Base-by-base conservation (phyloP, 2,113 vertebrate genomes). In the Paratilapia polleni region DNA sequence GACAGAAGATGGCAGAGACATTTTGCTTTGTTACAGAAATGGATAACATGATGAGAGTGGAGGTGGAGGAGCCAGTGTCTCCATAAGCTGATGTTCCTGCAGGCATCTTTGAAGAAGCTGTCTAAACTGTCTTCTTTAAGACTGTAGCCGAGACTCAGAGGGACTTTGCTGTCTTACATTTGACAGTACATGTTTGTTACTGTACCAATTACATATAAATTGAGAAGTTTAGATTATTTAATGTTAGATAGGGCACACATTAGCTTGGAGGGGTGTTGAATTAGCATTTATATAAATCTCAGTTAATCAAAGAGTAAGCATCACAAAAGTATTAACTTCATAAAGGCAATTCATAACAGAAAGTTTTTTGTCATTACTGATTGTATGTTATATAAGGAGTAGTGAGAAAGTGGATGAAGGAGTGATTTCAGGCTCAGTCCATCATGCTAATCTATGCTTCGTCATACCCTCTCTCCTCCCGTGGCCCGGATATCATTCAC, bases 11-110 rank as follows among this genome's bases (percentile, higher is more conserved):
- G 70, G 83, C 82, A 36, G 78, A 56, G 34, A 86, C 70, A 73
- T 68, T 81, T 80, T 61, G 64, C 84, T 90, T 91, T 91, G 84
- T 88, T 87, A 73, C 47, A 78, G 77, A 87, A 92, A 90, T 80
- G 64, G 62, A 17, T 94, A 47, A 83, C 84, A 34, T 89, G 90
- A 90, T 86, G 81, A 90, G 88, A 78, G 80, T 73, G 89, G 81
- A 88, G 85, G 88, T 83, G 88, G 87, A 87, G 77, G 80, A 91
- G 84, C 36, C 20, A 58, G 13, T 54, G 24, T 78, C 80, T 84
- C 80, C 26, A 82, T 83, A 84, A 86, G 89, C 79, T 87, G 83
- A 89, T 87, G 85, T 86, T 89, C 63, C 88, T 88, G 78, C 83
- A 78, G 85, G 79, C 87, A 12, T 78, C 83, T 89, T 88, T 89